These are phyloP conservation scores for Smutsia gigantea DNA, from an alignment of 2,797 vertebrate genomes.

Conservation along the genomic window DNA sequence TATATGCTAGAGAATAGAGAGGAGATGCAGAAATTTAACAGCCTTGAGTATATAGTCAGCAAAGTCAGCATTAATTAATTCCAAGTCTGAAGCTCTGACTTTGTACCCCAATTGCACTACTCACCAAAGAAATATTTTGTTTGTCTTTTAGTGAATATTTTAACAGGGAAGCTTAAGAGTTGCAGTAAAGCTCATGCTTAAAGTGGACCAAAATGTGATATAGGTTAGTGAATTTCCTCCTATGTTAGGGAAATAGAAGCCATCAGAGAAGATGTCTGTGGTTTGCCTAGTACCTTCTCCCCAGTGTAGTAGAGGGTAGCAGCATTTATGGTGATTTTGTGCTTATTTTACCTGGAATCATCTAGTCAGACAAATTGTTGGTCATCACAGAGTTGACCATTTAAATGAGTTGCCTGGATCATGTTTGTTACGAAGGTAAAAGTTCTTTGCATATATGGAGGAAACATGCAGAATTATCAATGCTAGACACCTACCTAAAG, in stretches of 20 bases:
- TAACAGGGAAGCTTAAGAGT: neutral
- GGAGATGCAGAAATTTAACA: neutral
- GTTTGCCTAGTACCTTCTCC: neutral
- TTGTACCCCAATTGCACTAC: neutral
- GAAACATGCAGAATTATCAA: neutral
- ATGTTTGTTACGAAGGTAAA: neutral
- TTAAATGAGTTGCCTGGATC: neutral
- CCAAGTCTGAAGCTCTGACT: constrained; percentile 2
- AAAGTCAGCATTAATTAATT: constrained; percentile 9
- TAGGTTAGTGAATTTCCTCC: neutral
- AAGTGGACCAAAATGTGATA: constrained; percentile 9
- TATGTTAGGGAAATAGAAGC: neutral
- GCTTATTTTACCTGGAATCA: neutral
- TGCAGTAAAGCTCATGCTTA: neutral
- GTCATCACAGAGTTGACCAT: neutral
- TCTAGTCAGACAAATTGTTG: neutral
- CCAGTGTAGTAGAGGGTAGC: neutral
- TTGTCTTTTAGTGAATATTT: neutral
- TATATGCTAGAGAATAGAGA: neutral
- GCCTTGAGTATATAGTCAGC: neutral
- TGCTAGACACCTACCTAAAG: neutral
- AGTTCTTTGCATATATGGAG: neutral
- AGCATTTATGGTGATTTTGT: neutral
- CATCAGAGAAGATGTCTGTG: neutral
- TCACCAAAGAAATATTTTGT: neutral